Base-by-base conservation (phyloP, 2,888 invertebrate genomes). In the Agriopis aurantiaria region DNA sequence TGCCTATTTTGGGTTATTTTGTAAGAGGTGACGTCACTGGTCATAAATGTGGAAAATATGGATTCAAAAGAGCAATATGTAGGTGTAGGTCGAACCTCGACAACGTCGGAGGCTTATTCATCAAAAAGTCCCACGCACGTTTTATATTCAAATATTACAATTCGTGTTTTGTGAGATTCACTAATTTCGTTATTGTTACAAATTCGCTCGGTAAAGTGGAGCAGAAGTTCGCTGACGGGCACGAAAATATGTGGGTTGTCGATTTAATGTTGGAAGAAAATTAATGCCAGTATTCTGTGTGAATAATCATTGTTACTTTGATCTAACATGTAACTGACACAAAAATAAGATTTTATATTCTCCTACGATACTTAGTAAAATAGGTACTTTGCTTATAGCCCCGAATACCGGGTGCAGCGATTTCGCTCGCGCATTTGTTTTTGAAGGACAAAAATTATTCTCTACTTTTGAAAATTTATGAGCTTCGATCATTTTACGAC, bases 11-110 rank as follows among this genome's bases (percentile, higher is more conserved):
- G 40, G 51, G 48, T 57, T 5, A 51, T 57, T 51, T 43, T 51
- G n/a, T 14, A 53, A 40, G 3, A 0, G 11, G 51, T 81, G 82
- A 82, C 78, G 78, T 83, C 80, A 82, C 76, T 71, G 61, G 57
- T 63, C 76, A 75, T 76, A 74, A 72, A 78, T 80, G 79, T 75
- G 60, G 74, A 74, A 79, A 78, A 74, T 71, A 61, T 66, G 69
- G 68, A 76, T 76, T 68, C 69, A 63, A 80, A 78, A 48, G 60
- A 70, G 56, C 45, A 58, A 65, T 43, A 52, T 58, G 78, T 82
- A 74, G 79, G 83, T 84, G 82, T 83, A 81, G 85, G 80, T 82
- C 83, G 80, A n/a, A 33, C 10, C 51, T 61, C 65, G 68, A 60
- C 64, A 65, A 33, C 12, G 17, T 61, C 65, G 68, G 61, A 65